Conservation (phyloP, 2,888 invertebrate species). For the Oligia strigilis region DNA sequence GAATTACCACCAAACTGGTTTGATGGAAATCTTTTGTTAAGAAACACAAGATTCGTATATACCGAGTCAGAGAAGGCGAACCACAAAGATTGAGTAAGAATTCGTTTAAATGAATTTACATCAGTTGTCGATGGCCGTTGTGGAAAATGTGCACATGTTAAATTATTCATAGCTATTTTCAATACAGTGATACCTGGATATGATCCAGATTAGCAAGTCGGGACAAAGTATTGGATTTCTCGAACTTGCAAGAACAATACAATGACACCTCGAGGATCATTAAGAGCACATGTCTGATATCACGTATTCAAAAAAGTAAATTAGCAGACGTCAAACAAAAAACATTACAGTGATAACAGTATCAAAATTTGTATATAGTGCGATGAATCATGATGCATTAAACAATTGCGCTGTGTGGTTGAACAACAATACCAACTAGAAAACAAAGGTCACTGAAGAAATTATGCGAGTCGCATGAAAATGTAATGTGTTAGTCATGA, state of each 20-base stretch:
- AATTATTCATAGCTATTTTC: slow-evolving; percentile 48
- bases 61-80: slow-evolving; percentile 52
- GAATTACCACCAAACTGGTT: slow-evolving; percentile 74
- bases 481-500: slow-evolving; percentile 81
- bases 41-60: slow-evolving; percentile 66
- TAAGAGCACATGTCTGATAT: slow-evolving; percentile 56
- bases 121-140: slow-evolving; percentile 49
- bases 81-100: slow-evolving; percentile 66
- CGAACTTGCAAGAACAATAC: slow-evolving; percentile 31
- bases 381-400: slow-evolving; percentile 78
- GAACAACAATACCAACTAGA: slow-evolving; percentile 78
- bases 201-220: slow-evolving; percentile 32
- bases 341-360: slow-evolving; percentile 62
- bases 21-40: slow-evolving; percentile 72
- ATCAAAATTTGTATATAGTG: slow-evolving; percentile 65
- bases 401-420: slow-evolving; percentile 70
- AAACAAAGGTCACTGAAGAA: slow-evolving; percentile 84
- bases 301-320: slow-evolving; percentile 58
- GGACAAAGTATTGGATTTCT: slow-evolving; percentile 28
- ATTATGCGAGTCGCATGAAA: slow-evolving; percentile 82
- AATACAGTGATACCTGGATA: slow-evolving; percentile 35
- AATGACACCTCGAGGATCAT: not conserved
- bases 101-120: slow-evolving; percentile 69
- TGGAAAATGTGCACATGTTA: slow-evolving; percentile 52
- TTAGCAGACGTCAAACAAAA: slow-evolving; percentile 53